Evolutionary conservation across 2,888 invertebrate genomes (phyloP).

Genomic region (Morpho deidamia): DNA sequence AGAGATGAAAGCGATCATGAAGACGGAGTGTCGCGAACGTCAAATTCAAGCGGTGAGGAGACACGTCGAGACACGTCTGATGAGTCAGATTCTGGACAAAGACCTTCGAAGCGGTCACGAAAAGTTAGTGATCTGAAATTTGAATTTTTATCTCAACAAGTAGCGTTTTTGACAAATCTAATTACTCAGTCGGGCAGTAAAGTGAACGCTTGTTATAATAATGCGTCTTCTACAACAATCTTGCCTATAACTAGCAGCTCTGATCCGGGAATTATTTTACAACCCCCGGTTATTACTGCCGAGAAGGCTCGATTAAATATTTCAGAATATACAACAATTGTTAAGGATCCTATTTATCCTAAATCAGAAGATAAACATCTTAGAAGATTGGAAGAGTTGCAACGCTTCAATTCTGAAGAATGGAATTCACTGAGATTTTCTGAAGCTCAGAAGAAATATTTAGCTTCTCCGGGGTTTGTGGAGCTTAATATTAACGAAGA

Average conservation of each 20-base stretch:
- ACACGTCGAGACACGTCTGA: too few relatives aligned
- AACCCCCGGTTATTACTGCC: too few relatives aligned
- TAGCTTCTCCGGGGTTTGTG: constrained; percentile 18
- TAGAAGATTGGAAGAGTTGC: too few relatives aligned
- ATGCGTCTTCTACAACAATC: too few relatives aligned
- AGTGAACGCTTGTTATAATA: too few relatives aligned
- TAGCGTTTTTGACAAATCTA: constrained; percentile 9
- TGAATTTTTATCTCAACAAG: constrained; percentile 4
- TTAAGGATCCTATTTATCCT: constrained; percentile 10
- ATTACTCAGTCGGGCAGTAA: not conserved
- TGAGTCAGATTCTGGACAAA: too few relatives aligned
- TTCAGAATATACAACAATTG: constrained; percentile 3
- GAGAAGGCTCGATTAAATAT: constrained; percentile 4
- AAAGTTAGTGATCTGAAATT: not conserved
- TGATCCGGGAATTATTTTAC: too few relatives aligned
- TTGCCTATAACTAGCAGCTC: too few relatives aligned
- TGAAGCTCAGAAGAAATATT: constrained; percentile 19
- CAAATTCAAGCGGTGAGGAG: too few relatives aligned
- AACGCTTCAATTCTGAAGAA: not conserved
- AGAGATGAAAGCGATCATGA: too few relatives aligned
- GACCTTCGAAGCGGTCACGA: too few relatives aligned
- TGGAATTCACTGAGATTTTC: constrained; percentile 20
- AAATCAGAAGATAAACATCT: not conserved
- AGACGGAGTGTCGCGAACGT: too few relatives aligned
- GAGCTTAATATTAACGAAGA: constrained; percentile 23